Base-by-base conservation (phyloP, 2,797 vertebrate genomes). In the Chrysocyon brachyurus region DNA sequence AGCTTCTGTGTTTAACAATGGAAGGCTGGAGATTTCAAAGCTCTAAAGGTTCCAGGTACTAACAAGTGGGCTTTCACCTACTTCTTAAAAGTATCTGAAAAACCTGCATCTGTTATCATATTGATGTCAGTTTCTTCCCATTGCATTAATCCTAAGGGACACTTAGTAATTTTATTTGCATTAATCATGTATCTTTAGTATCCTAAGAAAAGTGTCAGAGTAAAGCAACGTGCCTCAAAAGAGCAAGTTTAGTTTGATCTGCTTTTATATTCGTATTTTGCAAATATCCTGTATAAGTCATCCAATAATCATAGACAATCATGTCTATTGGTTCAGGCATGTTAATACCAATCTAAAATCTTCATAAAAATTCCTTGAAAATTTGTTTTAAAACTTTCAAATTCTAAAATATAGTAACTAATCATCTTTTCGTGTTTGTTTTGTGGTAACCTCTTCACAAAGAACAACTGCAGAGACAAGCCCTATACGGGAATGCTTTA, bases 331-430 rank as follows among this genome's bases (percentile, higher is more conserved):
- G 16, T 66, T 83, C 31, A 52, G 12, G 16, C 54, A 73, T 28
- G 8, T 81, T 46, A 87, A 68, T 16, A 54, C 36, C 10, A 79
- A 22, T 57, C 19, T 75, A 54, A 90, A 93, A 87, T 14, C 17
- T 36, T 82, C 33, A 36, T 75, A 72, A 87, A 87, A 66, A 26
- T 63, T 64, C 8, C 7, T 11, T 72, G 31, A 1, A 36, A n/a
- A 82, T 54, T 79, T 64, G 46, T 70, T 94, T 83, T 52, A 93
- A 93, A 97, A 22, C 26, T 28, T 90, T 83, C 40, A 84, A 59
- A 14, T 19, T 96, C 64, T 82, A 64, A 97, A 81, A 77, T 57
- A 16, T 6, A 94, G 24, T 9, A 36, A 17, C 3, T 21, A 75
- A 68, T 66, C 28, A n/a, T 31, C 90, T 89, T 88, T 96, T n/a